Evolutionary conservation across 2,797 vertebrate species (phyloP), one percentile per base, ranked within the genome.

Genomic region (Gadopsis bispinosus): DNA sequence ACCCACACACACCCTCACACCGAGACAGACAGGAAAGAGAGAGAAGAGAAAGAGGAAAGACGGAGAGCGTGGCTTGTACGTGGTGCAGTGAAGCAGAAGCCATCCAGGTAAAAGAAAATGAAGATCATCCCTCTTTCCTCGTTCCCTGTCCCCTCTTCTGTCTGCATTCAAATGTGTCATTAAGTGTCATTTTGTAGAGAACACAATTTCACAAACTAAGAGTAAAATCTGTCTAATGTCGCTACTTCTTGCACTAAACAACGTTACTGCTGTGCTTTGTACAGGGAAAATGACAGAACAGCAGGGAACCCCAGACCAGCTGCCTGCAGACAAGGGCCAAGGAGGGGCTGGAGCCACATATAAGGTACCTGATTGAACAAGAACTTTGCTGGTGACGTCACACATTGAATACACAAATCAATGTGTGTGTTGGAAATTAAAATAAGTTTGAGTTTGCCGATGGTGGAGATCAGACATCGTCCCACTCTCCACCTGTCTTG

Each of bases 241-340:
- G 1, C 20, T n/a, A 22, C 2, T 58, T 14, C 35, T 6, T 3
- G 16, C 19, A 47, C 8, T 55, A 17, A 66, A 65, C 35, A 41
- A 55, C 76, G n/a, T 41, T 0, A 71, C n/a, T 77, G 4, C 37
- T 88, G 65, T 86, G 67, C 45, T 60, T 81, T 77, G 17, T 53
- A 86, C 73, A 87, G 50, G 60, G 63, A 92, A 89, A 81, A 97
- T 97, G 97, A 96, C 95, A 0, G 96, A 97, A 75, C 95, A 95
- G 84, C 96, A 96, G 20, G 94, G 96, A 69, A 91, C 92, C 29
- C 96, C 95, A 0, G 96, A 97, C 88, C 96, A 97, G 92, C 94
- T 96, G 87, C 95, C 94, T 3, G 95, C 96, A 60, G 96, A 95
- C 69, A 97, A 97, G 87, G 94, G 95, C 62, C 95, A 95, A 33